phyloP scores from a whole-genome alignment of 2,888 invertebrate species.

The Leptinotarsa tumamoca region DNA sequence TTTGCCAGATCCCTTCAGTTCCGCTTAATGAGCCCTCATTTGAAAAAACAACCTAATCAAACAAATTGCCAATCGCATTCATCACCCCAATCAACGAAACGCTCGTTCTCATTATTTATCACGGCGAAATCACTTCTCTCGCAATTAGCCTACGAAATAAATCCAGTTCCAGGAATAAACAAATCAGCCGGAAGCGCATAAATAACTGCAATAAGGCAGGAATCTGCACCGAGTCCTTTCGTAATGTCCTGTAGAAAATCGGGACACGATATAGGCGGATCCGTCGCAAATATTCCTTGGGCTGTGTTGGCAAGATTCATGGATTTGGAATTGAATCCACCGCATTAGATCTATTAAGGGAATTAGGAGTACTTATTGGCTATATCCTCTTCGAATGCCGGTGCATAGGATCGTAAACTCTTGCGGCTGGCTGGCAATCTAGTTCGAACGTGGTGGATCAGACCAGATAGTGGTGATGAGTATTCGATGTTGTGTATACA shows the following conservation, averaged over 20 bases:
- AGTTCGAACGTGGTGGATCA: background rate
- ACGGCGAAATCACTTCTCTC: slow-evolving; percentile 14
- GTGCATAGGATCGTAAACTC: slow-evolving; percentile 7
- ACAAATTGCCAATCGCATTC: background rate
- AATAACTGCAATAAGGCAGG: slow-evolving; percentile 58
- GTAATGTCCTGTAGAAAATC: slow-evolving; percentile 60
- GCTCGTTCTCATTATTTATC: slow-evolving; percentile 6
- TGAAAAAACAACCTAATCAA: background rate
- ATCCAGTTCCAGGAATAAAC: slow-evolving; percentile 50
- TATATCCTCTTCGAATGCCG: slow-evolving; percentile 3
- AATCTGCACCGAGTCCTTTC: slow-evolving; percentile 53
- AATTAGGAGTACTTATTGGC: slow-evolving; percentile 26
- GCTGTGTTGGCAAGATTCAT: slow-evolving; percentile 62
- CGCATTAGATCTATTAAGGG: slow-evolving; percentile 23
- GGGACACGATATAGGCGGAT: slow-evolving; percentile 62
- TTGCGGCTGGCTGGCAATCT: background rate
- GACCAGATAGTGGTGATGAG: background rate
- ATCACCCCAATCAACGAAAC: slow-evolving; percentile 3
- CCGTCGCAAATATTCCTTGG: slow-evolving; percentile 61
- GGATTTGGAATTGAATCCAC: slow-evolving; percentile 56
- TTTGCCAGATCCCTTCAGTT: background rate
- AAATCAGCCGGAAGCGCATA: slow-evolving; percentile 54
- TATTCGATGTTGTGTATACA: background rate
- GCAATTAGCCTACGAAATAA: slow-evolving; percentile 32
- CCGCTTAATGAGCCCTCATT: background rate